Evolutionary conservation across 2,888 invertebrate species (phyloP).

Genomic region (Trisateles emortualis): DNA sequence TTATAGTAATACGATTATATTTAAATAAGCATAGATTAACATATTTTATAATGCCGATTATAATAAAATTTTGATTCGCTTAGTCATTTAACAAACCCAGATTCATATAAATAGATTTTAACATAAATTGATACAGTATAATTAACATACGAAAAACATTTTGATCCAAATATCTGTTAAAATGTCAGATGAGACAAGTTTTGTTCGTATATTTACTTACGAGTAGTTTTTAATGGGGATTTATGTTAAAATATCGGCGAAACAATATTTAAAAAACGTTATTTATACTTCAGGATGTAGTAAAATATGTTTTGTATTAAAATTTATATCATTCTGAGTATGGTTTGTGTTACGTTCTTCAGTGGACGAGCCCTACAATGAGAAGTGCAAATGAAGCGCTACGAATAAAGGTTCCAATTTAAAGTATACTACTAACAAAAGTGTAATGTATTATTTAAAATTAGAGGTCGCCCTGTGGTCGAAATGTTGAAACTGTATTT

Average conservation of each 20-base stretch:
- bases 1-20: neutral
- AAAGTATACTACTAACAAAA: too few relatives aligned
- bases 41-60: neutral
- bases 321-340: too few relatives aligned
- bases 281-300: too few relatives aligned
- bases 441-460: too few relatives aligned
- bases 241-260: neutral
- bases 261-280: neutral
- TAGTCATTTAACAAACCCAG: slow-evolving; percentile 17
- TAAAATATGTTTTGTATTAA: too few relatives aligned
- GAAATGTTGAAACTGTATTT: too few relatives aligned
- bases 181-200: slow-evolving; percentile 25
- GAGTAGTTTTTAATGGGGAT: neutral
- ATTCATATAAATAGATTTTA: slow-evolving; percentile 20
- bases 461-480: too few relatives aligned
- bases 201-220: slow-evolving; percentile 1
- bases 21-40: neutral
- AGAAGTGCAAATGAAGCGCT: too few relatives aligned
- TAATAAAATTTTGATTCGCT: neutral
- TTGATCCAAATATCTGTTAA: slow-evolving; percentile 30
- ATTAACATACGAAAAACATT: slow-evolving; percentile 34
- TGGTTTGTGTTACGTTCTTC: too few relatives aligned
- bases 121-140: slow-evolving; percentile 11
- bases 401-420: too few relatives aligned
- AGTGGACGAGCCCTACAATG: too few relatives aligned